Evolutionary conservation across 2,888 invertebrate genomes (phyloP).

Genomic region (Luperina nickerlii): DNA sequence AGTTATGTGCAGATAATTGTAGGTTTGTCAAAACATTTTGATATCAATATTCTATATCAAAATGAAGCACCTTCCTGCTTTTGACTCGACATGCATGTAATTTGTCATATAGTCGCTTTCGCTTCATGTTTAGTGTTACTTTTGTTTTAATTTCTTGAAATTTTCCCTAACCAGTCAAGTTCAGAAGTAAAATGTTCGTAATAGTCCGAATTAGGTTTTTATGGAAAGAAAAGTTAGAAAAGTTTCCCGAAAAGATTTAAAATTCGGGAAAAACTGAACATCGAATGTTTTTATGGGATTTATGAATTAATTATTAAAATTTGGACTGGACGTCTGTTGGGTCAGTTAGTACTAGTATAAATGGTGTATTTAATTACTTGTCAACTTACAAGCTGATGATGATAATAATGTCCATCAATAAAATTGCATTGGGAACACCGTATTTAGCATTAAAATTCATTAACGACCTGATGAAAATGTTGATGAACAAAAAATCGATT

Average conservation of each 20-base stretch:
- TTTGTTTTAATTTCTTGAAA: no score
- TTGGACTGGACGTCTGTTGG: not conserved
- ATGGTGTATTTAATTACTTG: not conserved
- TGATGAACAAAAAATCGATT: slow-evolving; percentile 5
- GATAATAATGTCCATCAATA: not conserved
- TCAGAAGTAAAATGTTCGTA: not conserved
- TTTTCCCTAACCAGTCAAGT: not conserved
- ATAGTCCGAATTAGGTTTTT: not conserved
- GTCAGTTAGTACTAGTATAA: not conserved
- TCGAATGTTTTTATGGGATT: not conserved
- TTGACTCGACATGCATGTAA: not conserved
- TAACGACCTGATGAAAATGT: not conserved
- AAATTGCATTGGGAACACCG: not conserved
- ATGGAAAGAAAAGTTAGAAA: not conserved
- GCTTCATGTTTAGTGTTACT: not conserved
- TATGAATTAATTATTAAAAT: not conserved
- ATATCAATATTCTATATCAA: not conserved
- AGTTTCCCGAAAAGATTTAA: not conserved
- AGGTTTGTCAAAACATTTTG: slow-evolving; percentile 6
- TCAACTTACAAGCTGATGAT: not conserved
- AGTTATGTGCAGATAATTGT: slow-evolving; percentile 17
- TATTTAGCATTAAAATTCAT: not conserved
- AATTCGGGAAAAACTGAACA: not conserved
- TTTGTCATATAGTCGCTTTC: not conserved
- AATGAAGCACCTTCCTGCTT: not conserved